A percentile compares a stretch with the other conserved stretches of the same genome.
These are phyloP conservation scores for Remorina albescens DNA, from an alignment of 2,797 vertebrate genomes.

Conservation along the genomic window DNA sequence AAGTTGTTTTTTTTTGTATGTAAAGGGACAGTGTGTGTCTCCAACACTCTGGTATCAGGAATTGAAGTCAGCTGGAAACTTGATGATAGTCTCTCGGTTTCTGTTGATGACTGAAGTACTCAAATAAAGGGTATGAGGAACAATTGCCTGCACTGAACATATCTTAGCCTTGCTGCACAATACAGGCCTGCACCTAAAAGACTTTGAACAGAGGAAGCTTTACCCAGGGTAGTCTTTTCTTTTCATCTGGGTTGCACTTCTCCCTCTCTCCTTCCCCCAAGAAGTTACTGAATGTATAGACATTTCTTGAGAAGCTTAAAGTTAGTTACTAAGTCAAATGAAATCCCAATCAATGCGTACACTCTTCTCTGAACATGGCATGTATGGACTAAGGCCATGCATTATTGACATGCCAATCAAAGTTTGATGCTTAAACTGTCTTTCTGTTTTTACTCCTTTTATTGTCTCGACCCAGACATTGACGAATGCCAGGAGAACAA, in stretches of 20 bases:
- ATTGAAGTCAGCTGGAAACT: no score
- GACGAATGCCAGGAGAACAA: constrained; percentile 96
- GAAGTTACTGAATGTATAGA: not conserved
- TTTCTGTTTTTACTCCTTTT: constrained; percentile 29
- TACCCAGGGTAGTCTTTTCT: no score
- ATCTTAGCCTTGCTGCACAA: no score
- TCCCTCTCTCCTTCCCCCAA: not conserved
- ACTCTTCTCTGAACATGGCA: not conserved
- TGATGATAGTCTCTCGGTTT: no score
- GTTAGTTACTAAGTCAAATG: not conserved
- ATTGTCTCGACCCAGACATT: constrained; percentile 86
- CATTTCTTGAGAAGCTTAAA: not conserved
- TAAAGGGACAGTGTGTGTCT: no score
- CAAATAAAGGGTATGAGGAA: no score
- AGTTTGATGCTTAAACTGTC: not conserved
- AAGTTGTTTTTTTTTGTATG: no score
- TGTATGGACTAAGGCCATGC: not conserved
- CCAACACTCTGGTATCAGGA: no score
- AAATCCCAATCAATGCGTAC: not conserved
- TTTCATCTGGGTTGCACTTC: not conserved
- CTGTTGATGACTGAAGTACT: no score
- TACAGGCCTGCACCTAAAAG: not conserved
- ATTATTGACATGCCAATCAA: not conserved
- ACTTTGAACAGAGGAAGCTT: not conserved
- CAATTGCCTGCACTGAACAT: no score